Conservation (phyloP, 2,888 invertebrate genomes). For the Mamestra brassicae region DNA sequence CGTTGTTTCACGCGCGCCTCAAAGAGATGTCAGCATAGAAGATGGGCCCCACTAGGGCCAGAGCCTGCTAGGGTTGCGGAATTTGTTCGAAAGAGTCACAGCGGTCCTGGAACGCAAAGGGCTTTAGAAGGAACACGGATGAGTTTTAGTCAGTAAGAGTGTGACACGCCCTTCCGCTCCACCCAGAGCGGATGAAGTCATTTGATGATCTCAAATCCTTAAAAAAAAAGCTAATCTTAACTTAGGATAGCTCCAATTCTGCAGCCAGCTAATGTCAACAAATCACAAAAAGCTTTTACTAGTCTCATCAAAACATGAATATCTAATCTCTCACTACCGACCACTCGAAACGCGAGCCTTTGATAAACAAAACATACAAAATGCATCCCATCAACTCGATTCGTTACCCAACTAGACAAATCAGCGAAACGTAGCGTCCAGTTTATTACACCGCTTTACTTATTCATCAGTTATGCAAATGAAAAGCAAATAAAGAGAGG, state of each 20-base stretch:
- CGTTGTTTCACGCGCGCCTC: no score
- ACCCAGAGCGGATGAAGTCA: no score
- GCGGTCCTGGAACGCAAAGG: no score
- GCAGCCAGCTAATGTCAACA: neutral
- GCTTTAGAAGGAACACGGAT: no score
- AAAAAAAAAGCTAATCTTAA: no score
- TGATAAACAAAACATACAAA: constrained; percentile 42
- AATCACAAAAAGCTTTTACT: neutral
- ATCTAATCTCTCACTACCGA: constrained; percentile 11
- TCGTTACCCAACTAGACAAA: constrained; percentile 58
- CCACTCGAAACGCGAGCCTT: constrained; percentile 17
- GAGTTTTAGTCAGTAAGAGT: no score
- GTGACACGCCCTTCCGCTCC: no score
- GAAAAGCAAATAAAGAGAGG: constrained; percentile 83
- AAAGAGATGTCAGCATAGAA: no score
- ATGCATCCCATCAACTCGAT: constrained; percentile 43
- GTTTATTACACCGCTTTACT: constrained; percentile 75
- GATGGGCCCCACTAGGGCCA: no score
- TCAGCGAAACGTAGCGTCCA: constrained; percentile 64
- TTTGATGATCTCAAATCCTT: no score
- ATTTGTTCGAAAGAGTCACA: no score
- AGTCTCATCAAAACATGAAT: constrained; percentile 1
- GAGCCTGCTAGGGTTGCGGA: no score
- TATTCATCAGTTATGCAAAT: constrained; percentile 84
- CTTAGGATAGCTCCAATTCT: neutral